Conservation (phyloP, 2,113 vertebrate genomes). For the Brachypteracias leptosomus region DNA sequence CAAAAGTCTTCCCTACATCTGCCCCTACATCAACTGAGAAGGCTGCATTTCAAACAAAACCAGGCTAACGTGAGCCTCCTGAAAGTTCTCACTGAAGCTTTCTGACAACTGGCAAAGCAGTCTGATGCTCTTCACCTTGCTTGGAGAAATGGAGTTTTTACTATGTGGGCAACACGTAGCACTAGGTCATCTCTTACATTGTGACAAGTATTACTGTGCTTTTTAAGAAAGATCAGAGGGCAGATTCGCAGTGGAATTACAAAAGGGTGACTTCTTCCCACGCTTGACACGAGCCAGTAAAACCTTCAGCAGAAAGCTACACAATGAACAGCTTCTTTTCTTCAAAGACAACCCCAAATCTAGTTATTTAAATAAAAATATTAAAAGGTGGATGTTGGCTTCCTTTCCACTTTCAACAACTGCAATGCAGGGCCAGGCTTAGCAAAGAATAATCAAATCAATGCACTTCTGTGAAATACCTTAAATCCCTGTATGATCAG, state of each 20-base stretch:
- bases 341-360: neutral
- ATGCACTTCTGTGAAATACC: neutral
- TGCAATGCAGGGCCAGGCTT: neutral
- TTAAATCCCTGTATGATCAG: neutral
- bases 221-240: neutral
- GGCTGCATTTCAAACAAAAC: neutral
- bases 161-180: neutral
- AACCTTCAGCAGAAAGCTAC: neutral
- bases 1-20: neutral
- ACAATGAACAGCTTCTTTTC: neutral
- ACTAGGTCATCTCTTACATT: neutral
- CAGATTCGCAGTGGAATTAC: neutral
- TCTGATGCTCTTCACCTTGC: neutral
- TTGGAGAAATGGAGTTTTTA: neutral
- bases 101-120: neutral
- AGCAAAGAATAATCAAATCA: neutral
- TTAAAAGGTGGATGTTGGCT: neutral
- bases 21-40: neutral
- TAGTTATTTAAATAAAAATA: neutral
- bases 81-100: neutral
- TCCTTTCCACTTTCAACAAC: neutral
- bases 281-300: neutral
- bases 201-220: neutral
- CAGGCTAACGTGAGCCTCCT: neutral
- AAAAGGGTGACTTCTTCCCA: neutral